Conservation (phyloP, 2,888 invertebrate species). For the Conomelus anceps region DNA sequence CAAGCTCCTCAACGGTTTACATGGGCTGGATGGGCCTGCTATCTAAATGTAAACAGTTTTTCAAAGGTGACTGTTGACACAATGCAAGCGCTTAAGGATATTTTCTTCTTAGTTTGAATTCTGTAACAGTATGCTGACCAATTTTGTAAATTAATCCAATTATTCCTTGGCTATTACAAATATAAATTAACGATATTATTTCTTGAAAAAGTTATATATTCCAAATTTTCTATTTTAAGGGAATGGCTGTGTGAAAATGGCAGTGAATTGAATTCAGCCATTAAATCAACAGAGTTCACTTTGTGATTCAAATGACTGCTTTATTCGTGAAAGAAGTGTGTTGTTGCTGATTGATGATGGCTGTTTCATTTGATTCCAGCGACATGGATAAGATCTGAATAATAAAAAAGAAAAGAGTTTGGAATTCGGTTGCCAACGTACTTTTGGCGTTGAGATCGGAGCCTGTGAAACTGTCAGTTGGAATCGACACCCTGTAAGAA, state of each 20-base stretch:
- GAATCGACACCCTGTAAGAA: not conserved
- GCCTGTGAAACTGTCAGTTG: not conserved
- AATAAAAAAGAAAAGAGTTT: not conserved
- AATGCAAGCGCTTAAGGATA: too few species aligned
- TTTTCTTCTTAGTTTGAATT: too few species aligned
- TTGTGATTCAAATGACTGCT: not conserved
- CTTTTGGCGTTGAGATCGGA: not conserved
- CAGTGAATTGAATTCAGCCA: not conserved
- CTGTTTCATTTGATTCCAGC: not conserved
- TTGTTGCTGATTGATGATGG: not conserved
- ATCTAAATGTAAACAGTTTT: too few species aligned
- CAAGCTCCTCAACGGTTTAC: too few species aligned
- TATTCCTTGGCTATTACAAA: too few species aligned
- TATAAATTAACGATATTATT: too few species aligned
- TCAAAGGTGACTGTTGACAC: too few species aligned
- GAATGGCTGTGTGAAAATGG: not conserved
- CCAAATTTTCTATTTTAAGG: too few species aligned
- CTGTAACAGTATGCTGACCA: too few species aligned
- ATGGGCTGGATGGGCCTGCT: too few species aligned
- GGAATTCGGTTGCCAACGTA: not conserved
- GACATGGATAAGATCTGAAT: not conserved
- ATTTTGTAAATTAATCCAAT: too few species aligned
- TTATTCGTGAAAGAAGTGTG: not conserved
- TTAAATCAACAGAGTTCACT: not conserved
- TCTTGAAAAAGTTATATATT: too few species aligned